Evolutionary conservation across 2,888 invertebrate species (phyloP), one percentile per base, ranked within the genome.

Genomic region (Tinea semifulvella): DNA sequence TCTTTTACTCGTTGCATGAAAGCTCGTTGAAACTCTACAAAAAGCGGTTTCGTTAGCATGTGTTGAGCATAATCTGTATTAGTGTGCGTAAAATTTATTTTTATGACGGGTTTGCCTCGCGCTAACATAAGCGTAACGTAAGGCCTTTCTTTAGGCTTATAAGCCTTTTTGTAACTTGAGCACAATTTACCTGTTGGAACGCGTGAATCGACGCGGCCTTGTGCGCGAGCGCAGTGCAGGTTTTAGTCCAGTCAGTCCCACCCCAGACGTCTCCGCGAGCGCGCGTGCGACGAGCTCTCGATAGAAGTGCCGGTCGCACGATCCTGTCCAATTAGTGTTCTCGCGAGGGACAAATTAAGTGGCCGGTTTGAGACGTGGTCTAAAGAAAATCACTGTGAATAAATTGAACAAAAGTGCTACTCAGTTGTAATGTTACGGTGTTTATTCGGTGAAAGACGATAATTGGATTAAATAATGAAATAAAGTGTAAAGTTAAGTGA

Each of bases 131-230:
- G 26, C 63, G 53, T 52, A 69, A 67, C 61, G 53, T 58, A 52
- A 56, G 65, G 60, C 59, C 56, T 53, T 56, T 56, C 57, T 54
- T 52, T 58, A 50, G 72, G 70, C 66, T 58, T 60, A 68, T 77
- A 67, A 49, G 55, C 56, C 75, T 55, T 77, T 80, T 61, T 60
- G 52, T 51, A 52, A 55, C 51, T 54, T 50, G 53, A 60, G 63
- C 56, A 60, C 61, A 68, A 67, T 69, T 81, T 80, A 83, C 81
- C 82, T 81, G 82, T 79, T 84, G 84, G 84, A 84, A 82, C 84
- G 79, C 77, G 76, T 79, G 79, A 81, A 81, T 79, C 75, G 69
- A 67, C 72, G 77, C 82, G 80, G 82, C 80, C 82, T 82, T 82
- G 83, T 81, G 83, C 81, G 83, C 83, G 82, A 81, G 80, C 81